phyloP scores from a whole-genome alignment of 2,888 invertebrate species.

The Diaphora mendica region DNA sequence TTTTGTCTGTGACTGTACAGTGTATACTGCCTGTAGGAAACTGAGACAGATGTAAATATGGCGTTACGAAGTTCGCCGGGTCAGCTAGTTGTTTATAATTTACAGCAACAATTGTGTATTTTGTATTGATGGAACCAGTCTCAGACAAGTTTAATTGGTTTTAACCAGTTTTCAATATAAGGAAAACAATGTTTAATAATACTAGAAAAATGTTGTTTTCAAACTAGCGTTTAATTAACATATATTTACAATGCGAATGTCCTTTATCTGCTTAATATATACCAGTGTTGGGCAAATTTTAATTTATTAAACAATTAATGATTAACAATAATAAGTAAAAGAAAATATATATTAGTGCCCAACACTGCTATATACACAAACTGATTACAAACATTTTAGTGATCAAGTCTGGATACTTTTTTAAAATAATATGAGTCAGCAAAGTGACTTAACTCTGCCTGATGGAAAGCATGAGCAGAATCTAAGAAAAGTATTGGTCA shows the following conservation, averaged over 20 bases:
- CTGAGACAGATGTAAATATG: too few species aligned
- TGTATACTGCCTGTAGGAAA: too few species aligned
- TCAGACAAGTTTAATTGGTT: neutral
- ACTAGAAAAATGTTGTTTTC: neutral
- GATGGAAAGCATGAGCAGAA: too few species aligned
- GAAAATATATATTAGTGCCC: too few species aligned
- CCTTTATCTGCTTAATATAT: neutral
- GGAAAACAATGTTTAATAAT: slow-evolving; percentile 7
- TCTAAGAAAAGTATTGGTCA: too few species aligned
- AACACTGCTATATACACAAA: neutral
- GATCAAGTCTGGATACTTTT: neutral
- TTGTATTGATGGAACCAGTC: neutral
- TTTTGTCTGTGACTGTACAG: too few species aligned
- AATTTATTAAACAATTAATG: too few species aligned
- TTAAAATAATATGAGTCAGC: too few species aligned
- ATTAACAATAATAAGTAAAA: too few species aligned
- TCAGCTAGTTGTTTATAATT: neutral
- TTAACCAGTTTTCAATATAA: neutral
- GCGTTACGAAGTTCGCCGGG: too few species aligned
- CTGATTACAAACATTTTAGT: neutral
- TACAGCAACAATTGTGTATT: neutral
- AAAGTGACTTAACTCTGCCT: too few species aligned
- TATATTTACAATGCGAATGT: neutral
- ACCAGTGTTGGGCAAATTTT: too few species aligned
- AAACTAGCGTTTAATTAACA: neutral